phyloP scores from a whole-genome alignment of 2,888 invertebrate species.

The Exephanes ischioxanthus region DNA sequence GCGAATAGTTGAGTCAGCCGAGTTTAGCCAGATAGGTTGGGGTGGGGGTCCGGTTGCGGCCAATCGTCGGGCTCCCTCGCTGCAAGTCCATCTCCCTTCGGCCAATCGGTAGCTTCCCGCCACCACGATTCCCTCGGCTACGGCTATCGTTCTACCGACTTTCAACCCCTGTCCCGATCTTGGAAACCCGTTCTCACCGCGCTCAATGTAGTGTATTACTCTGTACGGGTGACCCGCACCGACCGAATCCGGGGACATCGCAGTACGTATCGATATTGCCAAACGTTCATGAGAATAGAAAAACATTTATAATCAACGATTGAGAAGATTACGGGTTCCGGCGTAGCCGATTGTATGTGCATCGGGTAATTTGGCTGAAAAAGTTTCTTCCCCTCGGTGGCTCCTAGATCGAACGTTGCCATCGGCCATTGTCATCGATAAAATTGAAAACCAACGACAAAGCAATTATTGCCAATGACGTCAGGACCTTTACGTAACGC shows the following conservation, averaged over 20 bases:
- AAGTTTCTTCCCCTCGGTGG: too few species aligned
- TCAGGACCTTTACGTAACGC: conserved; percentile 58
- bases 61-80: conserved; percentile 57
- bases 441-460: background rate
- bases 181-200: conserved; percentile 40
- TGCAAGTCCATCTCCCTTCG: conserved; percentile 56
- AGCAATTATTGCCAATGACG: conserved; percentile 33
- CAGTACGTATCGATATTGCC: conserved; percentile 36
- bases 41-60: conserved; percentile 70
- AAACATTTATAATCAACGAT: conserved; percentile 41
- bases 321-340: background rate
- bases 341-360: too few species aligned
- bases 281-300: conserved; percentile 44
- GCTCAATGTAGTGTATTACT: background rate
- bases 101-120: conserved; percentile 72
- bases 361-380: too few species aligned
- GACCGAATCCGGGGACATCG: conserved; percentile 39
- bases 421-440: too few species aligned
- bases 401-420: too few species aligned
- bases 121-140: conserved; percentile 42
- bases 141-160: conserved; percentile 59
- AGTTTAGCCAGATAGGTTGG: conserved; percentile 46
- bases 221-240: conserved; percentile 12
- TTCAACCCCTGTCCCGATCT: conserved; percentile 63
- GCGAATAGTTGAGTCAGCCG: conserved; percentile 81